Evolutionary conservation across 2,797 vertebrate species (phyloP).

Genomic region (Eurystomus glaucurus): DNA sequence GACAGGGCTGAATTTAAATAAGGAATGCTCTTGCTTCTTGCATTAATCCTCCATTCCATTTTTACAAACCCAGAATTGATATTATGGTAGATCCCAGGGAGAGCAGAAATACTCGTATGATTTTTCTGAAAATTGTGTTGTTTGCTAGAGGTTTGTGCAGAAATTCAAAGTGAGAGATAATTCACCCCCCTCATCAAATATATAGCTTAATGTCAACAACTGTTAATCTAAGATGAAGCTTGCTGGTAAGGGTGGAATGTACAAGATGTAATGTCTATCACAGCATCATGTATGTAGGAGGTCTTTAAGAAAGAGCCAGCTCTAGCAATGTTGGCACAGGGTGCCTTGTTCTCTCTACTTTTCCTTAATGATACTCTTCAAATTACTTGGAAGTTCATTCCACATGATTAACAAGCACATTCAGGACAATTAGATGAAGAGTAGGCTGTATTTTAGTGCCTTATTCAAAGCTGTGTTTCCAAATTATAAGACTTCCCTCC

Average conservation of each 20-base stretch:
- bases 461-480: background rate
- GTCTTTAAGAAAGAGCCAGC: background rate
- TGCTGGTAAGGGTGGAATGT: background rate
- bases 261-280: background rate
- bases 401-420: background rate
- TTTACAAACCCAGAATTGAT: background rate
- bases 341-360: slow-evolving; percentile 7
- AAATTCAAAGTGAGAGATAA: slow-evolving; percentile 8
- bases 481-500: background rate
- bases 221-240: slow-evolving; percentile 29
- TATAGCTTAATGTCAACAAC: background rate
- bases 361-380: slow-evolving; percentile 35
- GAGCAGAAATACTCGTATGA: background rate
- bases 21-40: background rate
- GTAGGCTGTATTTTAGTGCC: background rate
- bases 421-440: background rate
- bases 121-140: background rate
- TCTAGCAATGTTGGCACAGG: background rate
- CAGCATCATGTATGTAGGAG: background rate
- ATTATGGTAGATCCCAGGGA: background rate
- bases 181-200: background rate
- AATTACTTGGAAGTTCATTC: slow-evolving; percentile 28
- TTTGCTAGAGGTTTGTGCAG: background rate
- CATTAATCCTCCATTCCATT: background rate
- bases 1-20: background rate